Evolutionary conservation across 2,113 vertebrate genomes (phyloP).

Genomic region (Carlito syrichta): DNA sequence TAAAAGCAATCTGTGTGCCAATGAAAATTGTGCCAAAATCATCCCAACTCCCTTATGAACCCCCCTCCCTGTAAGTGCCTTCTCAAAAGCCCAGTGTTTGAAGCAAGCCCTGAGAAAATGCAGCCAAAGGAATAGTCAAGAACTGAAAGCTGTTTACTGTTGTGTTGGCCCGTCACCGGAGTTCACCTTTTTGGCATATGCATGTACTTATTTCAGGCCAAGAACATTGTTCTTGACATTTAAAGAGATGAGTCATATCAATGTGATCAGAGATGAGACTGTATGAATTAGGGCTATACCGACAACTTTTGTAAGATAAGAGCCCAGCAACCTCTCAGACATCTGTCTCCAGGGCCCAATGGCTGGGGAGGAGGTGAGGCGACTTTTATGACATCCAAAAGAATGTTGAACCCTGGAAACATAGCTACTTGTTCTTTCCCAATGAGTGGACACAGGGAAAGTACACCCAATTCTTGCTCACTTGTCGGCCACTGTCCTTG

Average conservation of each 20-base stretch:
- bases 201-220: background rate
- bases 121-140: background rate
- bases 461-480: background rate
- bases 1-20: background rate
- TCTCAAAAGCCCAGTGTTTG: background rate
- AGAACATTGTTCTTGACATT: background rate
- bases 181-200: background rate
- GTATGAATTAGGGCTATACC: background rate
- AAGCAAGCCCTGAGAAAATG: background rate
- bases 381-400: background rate
- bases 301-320: background rate
- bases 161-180: no score
- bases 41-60: background rate
- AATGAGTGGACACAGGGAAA: background rate
- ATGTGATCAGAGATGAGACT: background rate
- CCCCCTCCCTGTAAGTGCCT: background rate
- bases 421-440: background rate
- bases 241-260: background rate
- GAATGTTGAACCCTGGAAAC: background rate
- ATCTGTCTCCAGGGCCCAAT: background rate
- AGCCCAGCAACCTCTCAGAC: background rate
- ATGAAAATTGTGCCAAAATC: background rate
- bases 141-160: background rate
- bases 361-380: background rate
- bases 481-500: background rate